Evolutionary conservation across 2,888 invertebrate genomes (phyloP).

Genomic region (Yponomeuta sedellus): DNA sequence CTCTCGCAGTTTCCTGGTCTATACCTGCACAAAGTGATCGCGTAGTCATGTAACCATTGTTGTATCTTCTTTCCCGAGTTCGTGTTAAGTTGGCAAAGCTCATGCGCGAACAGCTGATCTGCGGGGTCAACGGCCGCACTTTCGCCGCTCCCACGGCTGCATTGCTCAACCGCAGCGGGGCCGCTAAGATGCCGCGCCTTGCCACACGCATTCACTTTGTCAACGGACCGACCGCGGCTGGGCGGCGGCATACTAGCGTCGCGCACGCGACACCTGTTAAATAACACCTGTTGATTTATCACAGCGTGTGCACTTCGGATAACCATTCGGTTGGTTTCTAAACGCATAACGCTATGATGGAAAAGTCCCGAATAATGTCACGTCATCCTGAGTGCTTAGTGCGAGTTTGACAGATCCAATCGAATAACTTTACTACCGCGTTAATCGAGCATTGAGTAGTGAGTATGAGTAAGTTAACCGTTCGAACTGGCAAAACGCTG

Average conservation of each 20-base stretch:
- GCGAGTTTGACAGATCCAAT: too few species aligned
- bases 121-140: slow-evolving; percentile 66
- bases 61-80: background rate
- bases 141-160: slow-evolving; percentile 68
- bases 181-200: slow-evolving; percentile 43
- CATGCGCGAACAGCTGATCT: slow-evolving; percentile 68
- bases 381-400: background rate
- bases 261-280: slow-evolving; percentile 18
- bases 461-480: too few species aligned
- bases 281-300: slow-evolving; percentile 2
- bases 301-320: background rate
- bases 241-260: slow-evolving; percentile 24
- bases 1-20: too few species aligned
- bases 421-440: too few species aligned
- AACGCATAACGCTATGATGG: background rate
- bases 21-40: too few species aligned
- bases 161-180: slow-evolving; percentile 51
- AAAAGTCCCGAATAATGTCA: background rate
- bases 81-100: slow-evolving; percentile 21
- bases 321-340: background rate
- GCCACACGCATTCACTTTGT: background rate
- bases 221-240: background rate
- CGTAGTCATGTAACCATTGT: too few species aligned
- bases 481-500: too few species aligned
- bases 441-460: too few species aligned